Evolutionary conservation across 2,888 invertebrate genomes (phyloP).

Genomic region (Anodontia alba): DNA sequence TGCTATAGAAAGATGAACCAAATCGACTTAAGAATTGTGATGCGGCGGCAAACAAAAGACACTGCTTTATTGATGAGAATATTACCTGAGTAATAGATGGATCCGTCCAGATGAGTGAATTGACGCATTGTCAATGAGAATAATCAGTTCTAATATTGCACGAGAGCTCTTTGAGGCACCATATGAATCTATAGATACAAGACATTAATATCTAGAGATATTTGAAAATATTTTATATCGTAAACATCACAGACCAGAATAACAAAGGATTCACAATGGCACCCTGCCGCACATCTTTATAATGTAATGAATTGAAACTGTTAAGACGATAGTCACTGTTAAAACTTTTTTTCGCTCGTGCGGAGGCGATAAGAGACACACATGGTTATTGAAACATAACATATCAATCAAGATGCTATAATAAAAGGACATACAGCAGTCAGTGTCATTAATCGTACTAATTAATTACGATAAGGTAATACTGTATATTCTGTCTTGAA

Average conservation of each 20-base stretch:
- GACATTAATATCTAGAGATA: constrained; percentile 60
- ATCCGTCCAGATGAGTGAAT: constrained; percentile 4
- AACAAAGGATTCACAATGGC: constrained; percentile 38
- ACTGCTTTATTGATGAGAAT: constrained; percentile 29
- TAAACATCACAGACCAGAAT: constrained; percentile 44
- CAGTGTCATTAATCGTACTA: constrained; percentile 2
- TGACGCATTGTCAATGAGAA: constrained; percentile 21
- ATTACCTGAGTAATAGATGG: constrained; percentile 17
- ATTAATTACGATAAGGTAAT: neutral
- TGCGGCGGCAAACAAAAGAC: constrained; percentile 16
- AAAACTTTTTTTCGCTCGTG: neutral
- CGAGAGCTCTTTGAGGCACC: constrained; percentile 32
- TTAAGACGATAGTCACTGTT: constrained; percentile 6
- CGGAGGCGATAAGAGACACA: constrained; percentile 3
- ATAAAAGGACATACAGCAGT: neutral
- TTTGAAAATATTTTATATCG: constrained; percentile 46
- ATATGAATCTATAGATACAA: constrained; percentile 47
- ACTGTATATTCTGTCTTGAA: neutral
- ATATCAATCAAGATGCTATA: constrained; percentile 10
- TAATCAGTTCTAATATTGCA: constrained; percentile 56
- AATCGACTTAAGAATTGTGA: constrained; percentile 10
- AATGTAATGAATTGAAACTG: constrained; percentile 39
- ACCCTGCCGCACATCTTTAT: constrained; percentile 42
- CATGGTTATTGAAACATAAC: constrained; percentile 10
- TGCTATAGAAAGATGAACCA: constrained; percentile 8